Evolutionary conservation across 1,140 invertebrate species (phyloP).

Genomic region (Lucilia sericata): DNA sequence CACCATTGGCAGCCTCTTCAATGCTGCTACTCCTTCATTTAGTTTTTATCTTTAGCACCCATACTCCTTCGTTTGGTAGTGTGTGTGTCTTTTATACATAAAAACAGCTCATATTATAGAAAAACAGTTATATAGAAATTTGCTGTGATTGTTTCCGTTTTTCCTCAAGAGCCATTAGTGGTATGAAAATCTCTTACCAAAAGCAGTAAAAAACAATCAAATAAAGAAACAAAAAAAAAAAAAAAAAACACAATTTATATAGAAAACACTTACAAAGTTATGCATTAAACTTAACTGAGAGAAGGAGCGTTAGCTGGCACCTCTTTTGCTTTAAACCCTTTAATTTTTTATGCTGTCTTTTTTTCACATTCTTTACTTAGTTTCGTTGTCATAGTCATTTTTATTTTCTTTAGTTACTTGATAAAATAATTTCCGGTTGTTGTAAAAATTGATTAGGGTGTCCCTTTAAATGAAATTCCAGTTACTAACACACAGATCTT

Average conservation of each 20-base stretch:
- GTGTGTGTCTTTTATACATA: too few species aligned
- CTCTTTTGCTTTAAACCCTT: neutral
- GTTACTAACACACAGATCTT: too few species aligned
- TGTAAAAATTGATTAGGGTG: neutral
- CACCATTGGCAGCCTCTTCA: neutral
- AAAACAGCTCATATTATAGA: neutral
- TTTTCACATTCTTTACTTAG: neutral
- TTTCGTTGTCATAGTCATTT: neutral
- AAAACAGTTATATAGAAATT: neutral
- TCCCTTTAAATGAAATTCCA: neutral
- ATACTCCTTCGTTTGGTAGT: neutral
- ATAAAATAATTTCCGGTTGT: conserved; percentile 7
- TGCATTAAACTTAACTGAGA: neutral
- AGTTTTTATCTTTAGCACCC: neutral
- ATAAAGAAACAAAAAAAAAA: too few species aligned
- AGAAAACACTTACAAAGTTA: neutral
- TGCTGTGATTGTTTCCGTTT: conserved; percentile 2
- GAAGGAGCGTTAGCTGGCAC: neutral
- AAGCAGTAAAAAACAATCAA: neutral
- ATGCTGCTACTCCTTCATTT: too few species aligned
- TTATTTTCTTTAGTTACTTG: neutral
- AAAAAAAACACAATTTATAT: neutral
- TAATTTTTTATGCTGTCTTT: neutral
- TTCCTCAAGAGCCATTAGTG: neutral
- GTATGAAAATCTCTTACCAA: neutral